Evolutionary conservation across 2,797 vertebrate species (phyloP).

Genomic region (Etheostoma nigrum): DNA sequence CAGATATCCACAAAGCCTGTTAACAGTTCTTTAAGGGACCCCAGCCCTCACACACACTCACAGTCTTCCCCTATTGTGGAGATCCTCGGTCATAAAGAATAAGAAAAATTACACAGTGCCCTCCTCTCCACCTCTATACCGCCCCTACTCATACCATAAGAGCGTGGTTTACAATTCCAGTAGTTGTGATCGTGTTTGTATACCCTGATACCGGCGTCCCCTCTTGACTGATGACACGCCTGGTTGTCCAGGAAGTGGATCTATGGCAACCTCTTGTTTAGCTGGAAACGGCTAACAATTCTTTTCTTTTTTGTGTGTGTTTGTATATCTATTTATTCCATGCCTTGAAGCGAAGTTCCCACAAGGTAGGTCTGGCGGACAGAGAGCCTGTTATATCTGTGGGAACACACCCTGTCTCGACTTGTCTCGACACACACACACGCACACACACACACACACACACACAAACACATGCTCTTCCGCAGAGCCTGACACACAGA

Average conservation of each 20-base stretch:
- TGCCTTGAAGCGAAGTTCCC: slow-evolving; percentile 88
- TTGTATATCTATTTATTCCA: slow-evolving; percentile 79
- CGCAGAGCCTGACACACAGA: slow-evolving; percentile 32
- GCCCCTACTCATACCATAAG: not conserved
- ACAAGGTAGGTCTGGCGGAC: slow-evolving; percentile 86
- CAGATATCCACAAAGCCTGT: slow-evolving; percentile 43
- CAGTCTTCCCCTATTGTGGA: not conserved
- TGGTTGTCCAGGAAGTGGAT: slow-evolving; percentile 63
- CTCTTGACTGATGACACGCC: slow-evolving; percentile 35
- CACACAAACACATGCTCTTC: slow-evolving; percentile 30
- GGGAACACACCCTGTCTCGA: slow-evolving; percentile 74
- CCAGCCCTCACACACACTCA: slow-evolving; percentile 3
- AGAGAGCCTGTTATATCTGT: slow-evolving; percentile 73
- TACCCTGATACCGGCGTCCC: slow-evolving; percentile 43
- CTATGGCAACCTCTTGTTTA: slow-evolving; percentile 71
- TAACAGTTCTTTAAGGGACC: slow-evolving; percentile 30
- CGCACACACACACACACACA: slow-evolving; percentile 15
- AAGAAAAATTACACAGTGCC: not conserved
- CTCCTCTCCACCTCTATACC: slow-evolving; percentile 8
- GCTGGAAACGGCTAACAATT: slow-evolving; percentile 77
- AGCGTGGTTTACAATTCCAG: slow-evolving; percentile 1
- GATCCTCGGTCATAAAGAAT: slow-evolving; percentile 4
- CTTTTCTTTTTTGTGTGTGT: slow-evolving; percentile 69
- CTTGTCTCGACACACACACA: slow-evolving; percentile 42
- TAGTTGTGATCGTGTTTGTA: slow-evolving; percentile 34